Conservation (phyloP, 2,113 vertebrate genomes). For the Siphamia tubifer region DNA sequence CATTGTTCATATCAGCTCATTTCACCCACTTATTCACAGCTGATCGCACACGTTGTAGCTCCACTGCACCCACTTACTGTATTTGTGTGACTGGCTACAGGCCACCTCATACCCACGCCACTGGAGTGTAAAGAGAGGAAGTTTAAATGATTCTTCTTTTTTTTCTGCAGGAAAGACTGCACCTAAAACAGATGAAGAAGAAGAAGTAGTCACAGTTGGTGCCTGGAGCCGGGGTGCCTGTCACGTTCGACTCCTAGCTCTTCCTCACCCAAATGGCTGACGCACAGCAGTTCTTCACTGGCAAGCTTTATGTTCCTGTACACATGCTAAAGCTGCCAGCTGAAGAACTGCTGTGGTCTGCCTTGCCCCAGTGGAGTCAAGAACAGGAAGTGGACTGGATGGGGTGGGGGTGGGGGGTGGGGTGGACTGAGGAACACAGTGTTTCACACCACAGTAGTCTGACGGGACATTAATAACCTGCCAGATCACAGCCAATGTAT, state of each 20-base stretch:
- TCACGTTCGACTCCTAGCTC: conserved; percentile 18
- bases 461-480: neutral
- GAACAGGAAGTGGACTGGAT: conserved; percentile 17
- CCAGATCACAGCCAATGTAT: neutral
- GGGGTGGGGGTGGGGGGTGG: too few relatives aligned
- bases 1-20: conserved; percentile 38
- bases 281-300: conserved; percentile 99
- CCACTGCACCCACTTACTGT: conserved; percentile 45
- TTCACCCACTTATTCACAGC: conserved; percentile 58
- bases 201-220: conserved; percentile 8
- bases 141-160: conserved; percentile 47
- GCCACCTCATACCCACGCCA: conserved; percentile 42
- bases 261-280: conserved; percentile 80
- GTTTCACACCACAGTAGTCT: conserved; percentile 6
- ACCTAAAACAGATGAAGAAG: conserved; percentile 12
- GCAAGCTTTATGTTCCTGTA: conserved; percentile 99
- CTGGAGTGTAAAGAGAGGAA: conserved; percentile 34
- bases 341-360: conserved; percentile 99
- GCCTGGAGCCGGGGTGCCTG: neutral
- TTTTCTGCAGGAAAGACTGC: conserved; percentile 41
- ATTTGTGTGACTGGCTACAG: conserved; percentile 36
- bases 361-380: conserved; percentile 79
- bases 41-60: conserved; percentile 36
- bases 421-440: conserved; percentile 11
- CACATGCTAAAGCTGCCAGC: conserved; percentile 99